Conservation (phyloP, 2,888 invertebrate genomes). For the Andrena hattorfiana region DNA sequence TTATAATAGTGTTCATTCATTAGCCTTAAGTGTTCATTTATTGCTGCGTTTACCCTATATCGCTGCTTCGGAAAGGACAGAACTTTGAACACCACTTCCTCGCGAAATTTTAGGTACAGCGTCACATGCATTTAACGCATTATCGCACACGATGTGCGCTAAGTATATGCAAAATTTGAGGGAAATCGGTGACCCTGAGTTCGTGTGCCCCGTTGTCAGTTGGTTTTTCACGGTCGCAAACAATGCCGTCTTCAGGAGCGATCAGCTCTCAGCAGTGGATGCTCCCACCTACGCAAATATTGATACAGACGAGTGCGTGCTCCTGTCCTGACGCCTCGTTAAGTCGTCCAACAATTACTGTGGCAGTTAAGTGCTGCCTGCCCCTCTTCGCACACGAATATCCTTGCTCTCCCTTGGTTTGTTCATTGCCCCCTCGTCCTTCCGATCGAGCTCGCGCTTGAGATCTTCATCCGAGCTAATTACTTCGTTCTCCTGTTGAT, state of each 20-base stretch:
- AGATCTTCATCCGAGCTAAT: constrained; percentile 35
- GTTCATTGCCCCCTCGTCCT: constrained; percentile 33
- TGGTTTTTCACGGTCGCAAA: constrained; percentile 51
- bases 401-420: constrained; percentile 43
- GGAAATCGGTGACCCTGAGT: neutral
- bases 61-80: too few relatives aligned
- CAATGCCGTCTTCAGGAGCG: constrained; percentile 57
- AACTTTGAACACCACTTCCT: neutral
- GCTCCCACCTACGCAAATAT: constrained; percentile 71
- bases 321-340: constrained; percentile 62
- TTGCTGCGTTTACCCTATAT: too few relatives aligned
- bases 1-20: too few relatives aligned
- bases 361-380: constrained; percentile 37
- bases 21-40: too few relatives aligned
- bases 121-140: neutral
- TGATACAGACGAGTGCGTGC: constrained; percentile 63
- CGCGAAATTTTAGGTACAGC: neutral
- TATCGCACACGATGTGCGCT: neutral
- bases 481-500: constrained; percentile 30
- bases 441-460: constrained; percentile 17
- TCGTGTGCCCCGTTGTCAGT: neutral
- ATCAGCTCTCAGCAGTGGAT: constrained; percentile 55
- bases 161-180: neutral
- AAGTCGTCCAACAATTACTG: constrained; percentile 61
- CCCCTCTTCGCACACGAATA: constrained; percentile 35